phyloP scores from a whole-genome alignment of 37 sponge, comb jelly and placozoan species.

The Agelas oroides region DNA sequence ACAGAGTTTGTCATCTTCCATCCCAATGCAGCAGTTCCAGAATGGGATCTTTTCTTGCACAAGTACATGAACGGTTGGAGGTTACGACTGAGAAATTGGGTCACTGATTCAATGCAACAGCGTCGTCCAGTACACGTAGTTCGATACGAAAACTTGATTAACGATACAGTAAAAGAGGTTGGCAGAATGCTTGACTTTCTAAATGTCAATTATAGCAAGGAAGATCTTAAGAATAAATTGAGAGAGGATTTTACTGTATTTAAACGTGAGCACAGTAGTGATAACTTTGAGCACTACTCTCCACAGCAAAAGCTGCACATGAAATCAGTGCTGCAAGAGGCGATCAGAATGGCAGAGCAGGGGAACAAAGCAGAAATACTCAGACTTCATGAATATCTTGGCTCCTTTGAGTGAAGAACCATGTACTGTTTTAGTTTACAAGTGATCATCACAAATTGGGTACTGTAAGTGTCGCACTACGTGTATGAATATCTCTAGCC shows the following conservation, averaged over 20 bases:
- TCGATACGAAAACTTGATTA: slow-evolving; percentile 45
- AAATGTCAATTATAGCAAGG: neutral
- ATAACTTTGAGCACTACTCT: slow-evolving; percentile 11
- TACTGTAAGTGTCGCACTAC: neutral
- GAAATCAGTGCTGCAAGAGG: neutral
- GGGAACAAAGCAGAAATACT: neutral
- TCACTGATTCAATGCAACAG: neutral
- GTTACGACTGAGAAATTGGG: slow-evolving; percentile 29
- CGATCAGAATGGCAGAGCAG: neutral
- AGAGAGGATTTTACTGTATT: neutral
- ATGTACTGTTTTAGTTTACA: neutral
- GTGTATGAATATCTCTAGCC: neutral
- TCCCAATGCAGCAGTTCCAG: neutral
- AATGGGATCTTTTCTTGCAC: slow-evolving; percentile 42
- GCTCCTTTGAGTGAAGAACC: neutral
- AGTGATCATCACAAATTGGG: neutral
- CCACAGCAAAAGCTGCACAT: neutral
- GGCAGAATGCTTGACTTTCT: slow-evolving; percentile 36
- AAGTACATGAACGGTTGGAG: slow-evolving; percentile 24
- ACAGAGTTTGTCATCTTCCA: no score
- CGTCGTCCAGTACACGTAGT: slow-evolving; percentile 34
- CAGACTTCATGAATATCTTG: no score
- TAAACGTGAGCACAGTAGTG: neutral
- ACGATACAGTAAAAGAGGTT: slow-evolving; percentile 4
- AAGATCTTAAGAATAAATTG: neutral